Base-by-base conservation (phyloP, 2,888 invertebrate genomes). In the Tribolium freemani region DNA sequence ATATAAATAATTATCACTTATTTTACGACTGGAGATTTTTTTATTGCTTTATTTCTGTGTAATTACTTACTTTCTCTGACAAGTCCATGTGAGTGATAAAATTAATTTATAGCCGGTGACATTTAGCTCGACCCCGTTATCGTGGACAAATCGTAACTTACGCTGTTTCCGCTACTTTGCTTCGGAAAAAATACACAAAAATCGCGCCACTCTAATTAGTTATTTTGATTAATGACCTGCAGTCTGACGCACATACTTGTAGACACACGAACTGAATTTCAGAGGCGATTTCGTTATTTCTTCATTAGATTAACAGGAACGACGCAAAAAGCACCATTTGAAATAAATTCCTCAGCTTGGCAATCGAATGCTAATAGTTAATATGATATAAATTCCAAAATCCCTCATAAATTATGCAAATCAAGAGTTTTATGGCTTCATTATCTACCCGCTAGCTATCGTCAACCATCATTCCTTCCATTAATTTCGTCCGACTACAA, bases 51-150 rank as follows among this genome's bases (percentile, higher is more conserved):
- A 78, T 78, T 79, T 78, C 79, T 71, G 73, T 77, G 78, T 80
- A 82, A 82, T 82, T 80, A 81, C 77, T 76, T 76, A 79, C 79
- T 82, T 81, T 79, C 77, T 76, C 80, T 80, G 79, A 80, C 78
- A 79, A 76, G 75, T 77, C 74, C 75, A 74, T 77, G 70, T 76
- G 75, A 76, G 72, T 79, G 80, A 81, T 82, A 84, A 84, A 83
- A 78, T 78, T 81, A 82, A 84, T 84, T 84, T 84, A 84, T 80
- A 78, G 77, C 73, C 74, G 75, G 76, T 83, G 84, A 84, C 84
- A 83, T 82, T 83, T 81, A 81, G 77, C 79, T 75, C 81, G 83
- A 81, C 83, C 83, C 79, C 78, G 81, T 83, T 84, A 84, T 83
- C 83, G 80, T 74, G 77, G 78, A 83, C 82, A 82, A 82, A 77